Evolutionary conservation across 1,140 invertebrate genomes (phyloP).

Genomic region (Eumeta japonica): DNA sequence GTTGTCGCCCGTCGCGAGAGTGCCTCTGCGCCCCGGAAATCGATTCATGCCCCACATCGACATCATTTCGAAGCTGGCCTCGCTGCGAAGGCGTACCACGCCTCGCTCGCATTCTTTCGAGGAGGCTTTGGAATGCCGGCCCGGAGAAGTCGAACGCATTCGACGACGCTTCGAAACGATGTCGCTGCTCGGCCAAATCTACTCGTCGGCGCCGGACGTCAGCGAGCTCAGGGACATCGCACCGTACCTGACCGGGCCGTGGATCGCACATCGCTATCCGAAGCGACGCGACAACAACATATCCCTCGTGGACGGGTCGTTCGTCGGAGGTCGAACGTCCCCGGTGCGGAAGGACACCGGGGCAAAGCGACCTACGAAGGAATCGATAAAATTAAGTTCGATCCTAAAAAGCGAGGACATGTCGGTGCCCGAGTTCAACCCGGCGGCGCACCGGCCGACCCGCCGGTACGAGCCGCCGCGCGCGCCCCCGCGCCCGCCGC

Average conservation of each 20-base stretch:
- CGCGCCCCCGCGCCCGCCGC: slow-evolving; percentile 49
- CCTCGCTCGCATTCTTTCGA: slow-evolving; percentile 38
- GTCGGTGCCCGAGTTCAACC: slow-evolving; percentile 70
- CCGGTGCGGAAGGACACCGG: slow-evolving; percentile 36
- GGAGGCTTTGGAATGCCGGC: slow-evolving; percentile 56
- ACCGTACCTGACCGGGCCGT: slow-evolving; percentile 71
- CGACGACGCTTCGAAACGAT: slow-evolving; percentile 66
- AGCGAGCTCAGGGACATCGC: slow-evolving; percentile 74
- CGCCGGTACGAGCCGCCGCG: slow-evolving; percentile 73
- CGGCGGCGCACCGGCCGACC: slow-evolving; percentile 70
- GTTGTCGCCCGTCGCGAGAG: slow-evolving; percentile 63
- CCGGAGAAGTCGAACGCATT: slow-evolving; percentile 68
- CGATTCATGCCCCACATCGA: slow-evolving; percentile 84
- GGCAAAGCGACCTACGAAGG: slow-evolving; percentile 20
- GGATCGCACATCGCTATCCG: slow-evolving; percentile 75
- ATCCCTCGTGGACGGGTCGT: slow-evolving; percentile 59
- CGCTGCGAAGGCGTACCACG: slow-evolving; percentile 59
- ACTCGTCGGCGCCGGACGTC: slow-evolving; percentile 77
- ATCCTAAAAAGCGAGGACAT: slow-evolving; percentile 68
- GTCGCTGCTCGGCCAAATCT: slow-evolving; percentile 75
- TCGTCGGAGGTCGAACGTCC: slow-evolving; percentile 35
- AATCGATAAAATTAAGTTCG: slow-evolving; percentile 53
- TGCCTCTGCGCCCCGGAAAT: slow-evolving; percentile 66
- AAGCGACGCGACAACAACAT: slow-evolving; percentile 64
- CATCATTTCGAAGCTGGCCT: slow-evolving; percentile 80